phyloP scores from a whole-genome alignment of 2,113 vertebrate genomes.

The Macquaria ambigua region DNA sequence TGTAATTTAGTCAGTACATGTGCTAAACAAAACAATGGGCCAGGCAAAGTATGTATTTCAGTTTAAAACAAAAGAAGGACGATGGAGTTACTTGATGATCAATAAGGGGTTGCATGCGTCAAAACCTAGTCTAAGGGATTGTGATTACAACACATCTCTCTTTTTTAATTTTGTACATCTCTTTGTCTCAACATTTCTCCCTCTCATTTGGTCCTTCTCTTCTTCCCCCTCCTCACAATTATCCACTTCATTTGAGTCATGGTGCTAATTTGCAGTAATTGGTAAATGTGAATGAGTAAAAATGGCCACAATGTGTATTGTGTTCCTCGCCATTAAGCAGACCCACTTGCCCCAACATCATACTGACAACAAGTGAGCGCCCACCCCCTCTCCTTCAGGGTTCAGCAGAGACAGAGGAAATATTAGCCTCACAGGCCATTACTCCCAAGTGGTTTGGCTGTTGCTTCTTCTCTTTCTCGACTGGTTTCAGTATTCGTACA shows the following conservation, averaged over 20 bases:
- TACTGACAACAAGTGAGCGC: slow-evolving; percentile 66
- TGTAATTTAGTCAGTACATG: background rate
- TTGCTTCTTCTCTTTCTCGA: background rate
- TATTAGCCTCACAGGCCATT: slow-evolving; percentile 82
- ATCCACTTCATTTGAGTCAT: slow-evolving; percentile 88
- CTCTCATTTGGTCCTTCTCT: slow-evolving; percentile 40
- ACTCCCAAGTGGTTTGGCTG: slow-evolving; percentile 76
- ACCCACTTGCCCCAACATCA: slow-evolving; percentile 69
- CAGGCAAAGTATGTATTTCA: background rate
- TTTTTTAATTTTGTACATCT: slow-evolving; percentile 21
- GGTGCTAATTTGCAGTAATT: slow-evolving; percentile 87
- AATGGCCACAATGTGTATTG: slow-evolving; percentile 81
- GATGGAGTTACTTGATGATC: too few species aligned
- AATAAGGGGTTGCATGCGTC: too few species aligned
- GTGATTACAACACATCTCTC: background rate
- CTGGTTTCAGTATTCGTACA: too few species aligned
- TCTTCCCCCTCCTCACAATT: slow-evolving; percentile 79
- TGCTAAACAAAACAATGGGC: background rate
- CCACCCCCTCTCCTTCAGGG: slow-evolving; percentile 63
- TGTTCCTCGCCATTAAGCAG: slow-evolving; percentile 81
- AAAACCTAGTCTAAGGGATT: background rate
- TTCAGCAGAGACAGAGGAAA: slow-evolving; percentile 76
- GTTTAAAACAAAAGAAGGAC: background rate
- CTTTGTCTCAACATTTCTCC: slow-evolving; percentile 45
- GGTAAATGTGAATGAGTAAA: slow-evolving; percentile 86